These are phyloP conservation scores for Chesias legatella DNA, from an alignment of 2,888 invertebrate species.

Conservation along the genomic window DNA sequence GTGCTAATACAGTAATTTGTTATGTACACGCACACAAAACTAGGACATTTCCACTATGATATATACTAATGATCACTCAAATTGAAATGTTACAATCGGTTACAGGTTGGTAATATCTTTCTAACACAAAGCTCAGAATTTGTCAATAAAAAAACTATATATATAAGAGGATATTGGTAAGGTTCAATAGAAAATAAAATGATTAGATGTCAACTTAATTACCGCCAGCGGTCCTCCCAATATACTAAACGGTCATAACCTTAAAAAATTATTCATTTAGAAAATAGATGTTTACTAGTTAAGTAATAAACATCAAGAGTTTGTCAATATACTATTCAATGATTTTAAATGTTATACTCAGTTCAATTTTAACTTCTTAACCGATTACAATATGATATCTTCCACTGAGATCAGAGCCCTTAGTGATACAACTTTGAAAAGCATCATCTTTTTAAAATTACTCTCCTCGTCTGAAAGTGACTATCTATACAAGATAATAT, in stretches of 20 bases:
- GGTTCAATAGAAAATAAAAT: slow-evolving; percentile 36
- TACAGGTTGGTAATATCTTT: slow-evolving; percentile 19
- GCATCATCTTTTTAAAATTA: slow-evolving; percentile 56
- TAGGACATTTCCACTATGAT: slow-evolving; percentile 1
- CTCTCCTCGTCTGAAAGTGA: slow-evolving; percentile 57
- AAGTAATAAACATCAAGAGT: slow-evolving; percentile 31
- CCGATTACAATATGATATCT: slow-evolving; percentile 47
- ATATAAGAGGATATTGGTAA: slow-evolving; percentile 35
- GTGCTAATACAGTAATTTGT: slow-evolving; percentile 55
- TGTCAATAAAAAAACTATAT: slow-evolving; percentile 42
- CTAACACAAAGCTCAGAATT: slow-evolving; percentile 43
- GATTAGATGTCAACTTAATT: slow-evolving; percentile 38
- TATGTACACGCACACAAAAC: slow-evolving; percentile 59
- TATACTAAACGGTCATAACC: slow-evolving; percentile 10
- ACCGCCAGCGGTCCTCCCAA: slow-evolving; percentile 63
- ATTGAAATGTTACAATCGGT: slow-evolving; percentile 13
- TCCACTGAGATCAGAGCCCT: slow-evolving; percentile 69
- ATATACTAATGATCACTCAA: slow-evolving; percentile 3
- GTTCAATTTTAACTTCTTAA: slow-evolving; percentile 44
- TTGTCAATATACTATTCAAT: slow-evolving; percentile 44
- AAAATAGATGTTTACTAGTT: slow-evolving; percentile 22
- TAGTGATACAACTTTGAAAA: slow-evolving; percentile 56
- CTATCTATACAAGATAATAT: slow-evolving; percentile 67
- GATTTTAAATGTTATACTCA: slow-evolving; percentile 45
- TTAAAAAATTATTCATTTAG: slow-evolving; percentile 25